Evolutionary conservation across 2,888 invertebrate genomes (phyloP).

Genomic region (Heteropelma amictum): DNA sequence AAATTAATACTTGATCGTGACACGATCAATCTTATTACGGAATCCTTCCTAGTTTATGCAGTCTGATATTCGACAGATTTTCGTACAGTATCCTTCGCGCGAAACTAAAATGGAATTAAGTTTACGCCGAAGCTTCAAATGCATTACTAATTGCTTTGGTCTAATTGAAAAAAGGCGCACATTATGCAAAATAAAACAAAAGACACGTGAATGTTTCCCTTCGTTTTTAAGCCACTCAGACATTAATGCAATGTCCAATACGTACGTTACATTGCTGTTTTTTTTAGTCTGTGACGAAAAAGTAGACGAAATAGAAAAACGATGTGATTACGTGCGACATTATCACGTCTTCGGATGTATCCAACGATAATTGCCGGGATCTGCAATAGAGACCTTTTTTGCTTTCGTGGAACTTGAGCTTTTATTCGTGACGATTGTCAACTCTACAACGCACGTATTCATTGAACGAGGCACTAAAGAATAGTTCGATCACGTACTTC

Average conservation of each 20-base stretch:
- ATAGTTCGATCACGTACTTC: conserved; percentile 41
- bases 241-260: neutral
- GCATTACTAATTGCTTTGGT: neutral
- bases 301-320: neutral
- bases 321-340: neutral
- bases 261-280: too few relatives aligned
- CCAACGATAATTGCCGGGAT: conserved; percentile 21
- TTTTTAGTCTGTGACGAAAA: neutral
- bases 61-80: neutral
- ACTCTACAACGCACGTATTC: conserved; percentile 37
- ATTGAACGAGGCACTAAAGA: conserved; percentile 46
- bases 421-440: neutral
- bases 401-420: neutral
- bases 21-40: neutral
- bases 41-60: neutral
- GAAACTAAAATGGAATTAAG: neutral
- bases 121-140: neutral
- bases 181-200: neutral
- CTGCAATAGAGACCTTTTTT: neutral
- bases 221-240: neutral
- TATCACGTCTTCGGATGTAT: neutral
- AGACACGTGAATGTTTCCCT: neutral
- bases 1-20: neutral
- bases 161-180: neutral
- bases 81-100: neutral